Conservation (phyloP, 2,888 invertebrate species). For the Coleophora deauratella region DNA sequence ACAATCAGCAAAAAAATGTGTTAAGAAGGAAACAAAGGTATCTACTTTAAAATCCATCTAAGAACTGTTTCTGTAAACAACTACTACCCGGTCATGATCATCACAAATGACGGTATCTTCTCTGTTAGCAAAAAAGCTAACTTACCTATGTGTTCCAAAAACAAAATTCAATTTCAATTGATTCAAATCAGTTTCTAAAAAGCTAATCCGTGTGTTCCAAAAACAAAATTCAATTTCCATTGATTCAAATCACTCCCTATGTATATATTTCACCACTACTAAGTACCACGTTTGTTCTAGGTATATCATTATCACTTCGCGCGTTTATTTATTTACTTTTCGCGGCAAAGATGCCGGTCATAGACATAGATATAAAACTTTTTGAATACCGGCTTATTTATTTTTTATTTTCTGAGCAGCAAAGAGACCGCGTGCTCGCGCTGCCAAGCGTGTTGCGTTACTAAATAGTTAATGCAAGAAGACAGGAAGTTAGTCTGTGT, state of each 20-base stretch:
- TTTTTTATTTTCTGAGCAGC: constrained; percentile 1
- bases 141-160: too few relatives aligned
- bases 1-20: too few relatives aligned
- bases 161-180: constrained; percentile 1
- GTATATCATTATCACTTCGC: constrained; percentile 5
- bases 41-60: too few relatives aligned
- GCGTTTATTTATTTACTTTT: constrained; percentile 17
- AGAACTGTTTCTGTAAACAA: too few relatives aligned
- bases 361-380: too few relatives aligned
- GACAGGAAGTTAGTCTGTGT: background rate
- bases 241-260: background rate
- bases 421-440: constrained; percentile 5
- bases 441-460: constrained; percentile 8
- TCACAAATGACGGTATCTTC: too few relatives aligned
- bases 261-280: too few relatives aligned
- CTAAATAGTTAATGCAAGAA: constrained; percentile 9
- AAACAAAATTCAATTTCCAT: constrained; percentile 2
- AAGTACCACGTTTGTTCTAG: constrained; percentile 11
- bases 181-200: background rate
- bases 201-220: background rate
- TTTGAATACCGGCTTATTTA: too few relatives aligned
- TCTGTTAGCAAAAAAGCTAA: too few relatives aligned
- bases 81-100: too few relatives aligned
- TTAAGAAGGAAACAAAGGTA: too few relatives aligned
- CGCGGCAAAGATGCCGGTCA: constrained; percentile 10